Percentiles rank a stretch among this genome's conserved stretches.
These are phyloP conservation scores for Enteromius thamalakanensis DNA, from an alignment of 2,797 vertebrate genomes.

Conservation along the genomic window DNA sequence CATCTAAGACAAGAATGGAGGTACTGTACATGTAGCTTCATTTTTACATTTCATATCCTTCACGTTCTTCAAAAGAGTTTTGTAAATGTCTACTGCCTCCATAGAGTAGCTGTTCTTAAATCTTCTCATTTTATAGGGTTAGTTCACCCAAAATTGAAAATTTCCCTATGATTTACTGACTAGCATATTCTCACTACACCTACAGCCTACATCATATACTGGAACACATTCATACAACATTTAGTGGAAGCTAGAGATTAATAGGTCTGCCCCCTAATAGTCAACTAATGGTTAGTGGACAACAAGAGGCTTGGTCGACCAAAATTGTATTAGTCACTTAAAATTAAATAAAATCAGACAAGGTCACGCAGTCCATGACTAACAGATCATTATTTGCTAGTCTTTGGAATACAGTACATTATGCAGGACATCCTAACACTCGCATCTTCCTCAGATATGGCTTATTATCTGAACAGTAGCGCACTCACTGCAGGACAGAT, in stretches of 20 bases:
- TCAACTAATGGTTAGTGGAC: too few species aligned
- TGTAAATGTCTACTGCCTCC: not conserved
- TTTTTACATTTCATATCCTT: not conserved
- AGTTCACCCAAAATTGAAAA: not conserved
- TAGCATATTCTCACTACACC: not conserved
- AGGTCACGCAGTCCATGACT: too few species aligned
- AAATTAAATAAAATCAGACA: too few species aligned
- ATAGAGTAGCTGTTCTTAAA: not conserved
- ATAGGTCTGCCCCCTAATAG: too few species aligned
- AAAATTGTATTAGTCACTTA: too few species aligned
- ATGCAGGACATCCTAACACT: too few species aligned
- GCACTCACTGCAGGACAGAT: too few species aligned
- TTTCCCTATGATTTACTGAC: not conserved
- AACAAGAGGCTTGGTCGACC: too few species aligned
- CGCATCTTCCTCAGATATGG: too few species aligned
- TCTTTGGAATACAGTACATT: too few species aligned
- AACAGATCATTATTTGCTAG: too few species aligned
- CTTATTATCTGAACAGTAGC: too few species aligned
- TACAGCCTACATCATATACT: not conserved
- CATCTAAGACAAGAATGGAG: constrained; percentile 77
- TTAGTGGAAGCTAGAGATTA: not conserved
- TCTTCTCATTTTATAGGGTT: not conserved
- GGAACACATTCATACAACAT: not conserved
- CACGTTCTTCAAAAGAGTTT: not conserved
- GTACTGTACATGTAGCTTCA: constrained; percentile 38